Evolutionary conservation across 2,797 vertebrate genomes (phyloP), one percentile per base, ranked within the genome.

Genomic region (Otus scops): DNA sequence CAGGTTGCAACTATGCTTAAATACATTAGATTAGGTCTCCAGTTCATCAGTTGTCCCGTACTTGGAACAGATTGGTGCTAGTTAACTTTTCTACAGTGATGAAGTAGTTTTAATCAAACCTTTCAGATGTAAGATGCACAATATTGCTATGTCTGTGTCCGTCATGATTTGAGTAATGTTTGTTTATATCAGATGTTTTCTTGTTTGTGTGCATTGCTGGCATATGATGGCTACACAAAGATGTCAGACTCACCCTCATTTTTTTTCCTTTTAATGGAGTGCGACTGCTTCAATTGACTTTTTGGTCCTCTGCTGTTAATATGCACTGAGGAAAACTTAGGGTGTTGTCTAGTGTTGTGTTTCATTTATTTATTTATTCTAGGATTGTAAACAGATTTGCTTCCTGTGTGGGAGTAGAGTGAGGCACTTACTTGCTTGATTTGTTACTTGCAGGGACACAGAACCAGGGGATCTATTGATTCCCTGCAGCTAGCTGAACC

Each of bases 331-430:
- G 85, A 88, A 68, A 94, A 93, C 79, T 91, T 88, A 26, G 75
- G 89, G 74, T 93, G 94, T 93, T 95, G 92, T 70, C 90, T 89
- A 85, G 88, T 67, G 92, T 23, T 82, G 87, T 32, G 84, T 92
- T 94, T 93, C 91, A 56, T 93, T 93, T 97, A 83, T 96, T 96
- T 95, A 51, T 95, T 93, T 92, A 69, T 94, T 94, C 85, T 57
- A 79, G 81, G 84, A 41, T 22, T 95, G 95, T 97, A 97, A 98
- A 97, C 96, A 97, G 93, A 92, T 97, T 97, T 97, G 97, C 91
- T 95, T 97, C 91, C 96, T 92, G 94, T 74, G 95, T 92, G 27
- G 95, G 97, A 97, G 75, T 39, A 70, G 93, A 94, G 94, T 9
- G 32, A 96, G 84, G 94, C 68, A 6, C 74, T 83, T 11, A 68